Evolutionary conservation across 37 sponge, comb jelly and placozoan species (phyloP), one percentile per base, ranked within the genome.

Genomic region (Chondrilla cf. caribensis): DNA sequence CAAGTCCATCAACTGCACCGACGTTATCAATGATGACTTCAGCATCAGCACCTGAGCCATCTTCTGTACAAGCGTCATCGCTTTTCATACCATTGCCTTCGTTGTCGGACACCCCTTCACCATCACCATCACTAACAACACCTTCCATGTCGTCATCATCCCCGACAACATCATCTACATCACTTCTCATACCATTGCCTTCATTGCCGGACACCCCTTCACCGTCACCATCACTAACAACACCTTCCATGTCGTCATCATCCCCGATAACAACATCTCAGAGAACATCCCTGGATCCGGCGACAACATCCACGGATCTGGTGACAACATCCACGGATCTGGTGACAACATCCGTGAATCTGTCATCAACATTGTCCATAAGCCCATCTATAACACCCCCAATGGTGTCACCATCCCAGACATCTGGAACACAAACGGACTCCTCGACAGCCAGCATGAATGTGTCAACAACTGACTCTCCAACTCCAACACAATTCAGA

Each of bases 401-500:
- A 66, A n/a, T n/a, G 41, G 29, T 14, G 21, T 72, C 75, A 28
- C 19, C 75, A 31, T n/a, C n/a, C n/a, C 6, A 32, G 24, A 36
- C 75, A 24, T 32, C 35, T 8, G n/a, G 28, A 38, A 38, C 5
- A n/a, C 5, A 32, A 15, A 5, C n/a, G n/a, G n/a, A n/a, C n/a
- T n/a, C n/a, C n/a, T n/a, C n/a, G n/a, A n/a, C n/a, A n/a, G n/a
- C n/a, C n/a, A n/a, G n/a, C n/a, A n/a, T n/a, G n/a, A n/a, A n/a
- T n/a, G n/a, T 3, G 2, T 38, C 79, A 26, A 24, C 58, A 25
- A 78, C 55, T 78, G 6, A 25, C n/a, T 8, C 79, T n/a, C n/a
- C 54, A 42, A 24, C 54, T 78, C 9, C 79, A 44, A n/a, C 43
- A 78, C 79, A n/a, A n/a, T n/a, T n/a, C n/a, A n/a, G n/a, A n/a